phyloP scores from a whole-genome alignment of 1,140 invertebrate species.

The Drosophila ficusphila region DNA sequence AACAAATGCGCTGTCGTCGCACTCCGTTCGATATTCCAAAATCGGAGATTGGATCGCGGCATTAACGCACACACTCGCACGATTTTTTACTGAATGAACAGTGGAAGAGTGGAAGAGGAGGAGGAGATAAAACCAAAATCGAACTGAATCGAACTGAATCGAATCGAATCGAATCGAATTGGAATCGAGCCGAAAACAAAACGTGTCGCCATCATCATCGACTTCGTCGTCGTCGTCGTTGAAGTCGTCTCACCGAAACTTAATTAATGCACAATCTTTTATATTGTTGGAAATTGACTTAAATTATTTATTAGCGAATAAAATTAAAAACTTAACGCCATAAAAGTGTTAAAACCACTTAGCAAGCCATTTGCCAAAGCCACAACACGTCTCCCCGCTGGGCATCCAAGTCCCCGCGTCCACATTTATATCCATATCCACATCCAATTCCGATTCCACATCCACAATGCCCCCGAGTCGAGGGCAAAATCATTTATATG shows the following conservation, averaged over 20 bases:
- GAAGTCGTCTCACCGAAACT: conserved; percentile 44
- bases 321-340: conserved; percentile 83
- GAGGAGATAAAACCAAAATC: conserved; percentile 22
- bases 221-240: not conserved
- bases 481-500: conserved; percentile 58
- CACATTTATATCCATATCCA: conserved; percentile 1
- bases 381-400: not conserved
- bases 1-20: conserved; percentile 70
- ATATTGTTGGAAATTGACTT: conserved; percentile 74
- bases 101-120: not conserved
- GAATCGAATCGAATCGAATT: conserved; percentile 31
- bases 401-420: not conserved
- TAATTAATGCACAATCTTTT: conserved; percentile 78
- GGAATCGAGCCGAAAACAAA: conserved; percentile 46
- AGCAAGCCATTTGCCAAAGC: conserved; percentile 80
- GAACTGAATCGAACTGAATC: conserved; percentile 53
- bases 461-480: conserved; percentile 38
- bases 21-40: conserved; percentile 33
- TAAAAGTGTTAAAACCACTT: conserved; percentile 84
- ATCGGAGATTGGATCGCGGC: conserved; percentile 35
- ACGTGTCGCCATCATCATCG: conserved; percentile 54
- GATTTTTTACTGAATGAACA: conserved; percentile 62
- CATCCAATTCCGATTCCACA: conserved; percentile 15
- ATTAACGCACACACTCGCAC: conserved; percentile 29
- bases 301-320: conserved; percentile 83